Evolutionary conservation across 2,113 vertebrate genomes (phyloP).

Genomic region (Osmerus mordax): DNA sequence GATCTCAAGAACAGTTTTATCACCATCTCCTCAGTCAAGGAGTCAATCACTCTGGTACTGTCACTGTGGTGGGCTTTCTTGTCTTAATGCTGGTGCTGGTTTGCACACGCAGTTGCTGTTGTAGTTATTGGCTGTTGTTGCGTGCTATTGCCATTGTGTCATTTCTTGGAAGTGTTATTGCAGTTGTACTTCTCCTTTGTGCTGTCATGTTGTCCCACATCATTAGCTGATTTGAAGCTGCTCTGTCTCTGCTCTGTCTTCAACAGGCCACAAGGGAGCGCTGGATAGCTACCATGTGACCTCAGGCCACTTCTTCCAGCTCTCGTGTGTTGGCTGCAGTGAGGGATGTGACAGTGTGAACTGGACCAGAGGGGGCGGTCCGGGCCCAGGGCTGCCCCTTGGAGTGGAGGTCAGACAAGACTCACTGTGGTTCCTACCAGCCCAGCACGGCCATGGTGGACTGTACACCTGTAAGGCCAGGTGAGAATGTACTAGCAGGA

Average conservation of each 20-base stretch:
- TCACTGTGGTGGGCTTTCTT: no score
- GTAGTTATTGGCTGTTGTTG: no score
- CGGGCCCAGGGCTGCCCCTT: constrained; percentile 6
- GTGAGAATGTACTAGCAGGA: constrained; percentile 32
- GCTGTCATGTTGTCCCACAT: no score
- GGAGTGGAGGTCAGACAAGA: constrained; percentile 50
- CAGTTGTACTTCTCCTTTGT: no score
- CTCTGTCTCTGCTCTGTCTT: neutral
- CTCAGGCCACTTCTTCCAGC: constrained; percentile 45
- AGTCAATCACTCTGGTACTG: no score
- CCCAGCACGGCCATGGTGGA: constrained; percentile 50
- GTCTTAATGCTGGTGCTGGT: no score
- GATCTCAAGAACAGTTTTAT: no score
- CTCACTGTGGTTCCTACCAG: constrained; percentile 60
- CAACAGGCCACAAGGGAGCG: neutral
- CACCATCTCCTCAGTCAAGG: no score
- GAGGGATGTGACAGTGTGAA: constrained; percentile 19
- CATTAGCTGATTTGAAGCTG: no score
- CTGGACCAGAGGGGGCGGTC: constrained; percentile 44
- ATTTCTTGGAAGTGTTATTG: no score
- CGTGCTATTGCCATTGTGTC: no score
- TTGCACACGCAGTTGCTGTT: no score
- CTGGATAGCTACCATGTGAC: constrained; percentile 42
- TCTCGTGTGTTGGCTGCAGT: constrained; percentile 9
- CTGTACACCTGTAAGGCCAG: constrained; percentile 61